Conservation (phyloP, 92 coral and sea anemone genomes). For the Umimayanthus kanabou region DNA sequence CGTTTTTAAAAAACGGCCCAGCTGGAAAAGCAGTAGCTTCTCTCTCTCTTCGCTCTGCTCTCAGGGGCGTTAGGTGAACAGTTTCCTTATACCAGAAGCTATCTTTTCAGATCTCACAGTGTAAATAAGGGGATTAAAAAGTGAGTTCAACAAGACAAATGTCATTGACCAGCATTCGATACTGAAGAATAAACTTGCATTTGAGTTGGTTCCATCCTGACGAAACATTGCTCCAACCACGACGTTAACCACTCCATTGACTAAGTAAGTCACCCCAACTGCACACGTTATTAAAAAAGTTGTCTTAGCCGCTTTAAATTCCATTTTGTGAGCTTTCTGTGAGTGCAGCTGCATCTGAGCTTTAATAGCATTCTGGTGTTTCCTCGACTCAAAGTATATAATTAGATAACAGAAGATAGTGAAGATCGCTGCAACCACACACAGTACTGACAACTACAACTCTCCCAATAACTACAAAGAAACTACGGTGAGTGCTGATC, state of each 20-base stretch:
- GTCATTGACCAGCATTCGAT: constrained; percentile 19
- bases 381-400: constrained; percentile 14
- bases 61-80: neutral
- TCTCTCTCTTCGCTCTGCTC: neutral
- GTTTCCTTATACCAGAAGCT: neutral
- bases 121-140: constrained; percentile 6
- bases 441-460: neutral
- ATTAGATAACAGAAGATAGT: neutral
- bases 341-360: neutral
- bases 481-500: neutral
- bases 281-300: neutral
- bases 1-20: too few species aligned
- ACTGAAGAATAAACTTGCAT: neutral
- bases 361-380: constrained; percentile 2
- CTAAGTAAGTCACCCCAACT: neutral
- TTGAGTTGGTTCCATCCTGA: neutral
- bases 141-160: constrained; percentile 15
- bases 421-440: neutral
- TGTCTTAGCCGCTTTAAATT: constrained; percentile 29
- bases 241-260: neutral
- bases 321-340: neutral
- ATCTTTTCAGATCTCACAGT: constrained; percentile 23
- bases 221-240: neutral
- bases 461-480: neutral
- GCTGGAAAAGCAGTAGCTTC: too few species aligned